Percentiles rank a stretch among this genome's conserved stretches.
Conservation (phyloP, 2,797 vertebrate species). For the Pristis pectinata region DNA sequence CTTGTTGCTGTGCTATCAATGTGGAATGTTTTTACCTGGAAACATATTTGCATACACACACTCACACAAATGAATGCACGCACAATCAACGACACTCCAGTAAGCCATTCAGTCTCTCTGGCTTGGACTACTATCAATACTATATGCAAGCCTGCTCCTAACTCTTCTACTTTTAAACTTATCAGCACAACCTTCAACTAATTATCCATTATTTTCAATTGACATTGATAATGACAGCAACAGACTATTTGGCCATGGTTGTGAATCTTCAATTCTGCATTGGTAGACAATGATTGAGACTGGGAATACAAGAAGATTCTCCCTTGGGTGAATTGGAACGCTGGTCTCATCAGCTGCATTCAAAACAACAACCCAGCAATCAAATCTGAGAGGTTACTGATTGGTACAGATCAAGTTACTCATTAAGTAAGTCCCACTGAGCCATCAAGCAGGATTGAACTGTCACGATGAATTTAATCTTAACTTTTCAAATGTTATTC, state of each 20-base stretch:
- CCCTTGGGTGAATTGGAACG: background rate
- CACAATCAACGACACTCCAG: no score
- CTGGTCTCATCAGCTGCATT: no score
- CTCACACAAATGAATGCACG: no score
- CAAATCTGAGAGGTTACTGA: background rate
- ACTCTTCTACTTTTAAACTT: no score
- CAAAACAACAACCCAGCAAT: background rate
- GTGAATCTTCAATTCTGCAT: background rate
- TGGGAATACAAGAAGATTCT: background rate
- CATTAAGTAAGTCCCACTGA: background rate
- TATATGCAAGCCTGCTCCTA: no score
- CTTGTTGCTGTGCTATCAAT: no score
- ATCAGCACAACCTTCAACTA: background rate
- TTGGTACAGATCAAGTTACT: background rate
- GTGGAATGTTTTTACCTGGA: no score
- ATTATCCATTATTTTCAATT: background rate
- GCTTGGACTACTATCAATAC: no score
- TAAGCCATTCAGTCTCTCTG: no score
- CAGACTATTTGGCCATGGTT: background rate
- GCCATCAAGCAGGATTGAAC: background rate
- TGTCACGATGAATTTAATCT: background rate
- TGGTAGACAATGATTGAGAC: background rate
- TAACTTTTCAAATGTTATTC: background rate
- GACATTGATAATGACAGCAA: background rate
- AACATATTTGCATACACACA: no score